Base-by-base conservation (phyloP, 2,888 invertebrate species). In the Sylvicola fuscatus region DNA sequence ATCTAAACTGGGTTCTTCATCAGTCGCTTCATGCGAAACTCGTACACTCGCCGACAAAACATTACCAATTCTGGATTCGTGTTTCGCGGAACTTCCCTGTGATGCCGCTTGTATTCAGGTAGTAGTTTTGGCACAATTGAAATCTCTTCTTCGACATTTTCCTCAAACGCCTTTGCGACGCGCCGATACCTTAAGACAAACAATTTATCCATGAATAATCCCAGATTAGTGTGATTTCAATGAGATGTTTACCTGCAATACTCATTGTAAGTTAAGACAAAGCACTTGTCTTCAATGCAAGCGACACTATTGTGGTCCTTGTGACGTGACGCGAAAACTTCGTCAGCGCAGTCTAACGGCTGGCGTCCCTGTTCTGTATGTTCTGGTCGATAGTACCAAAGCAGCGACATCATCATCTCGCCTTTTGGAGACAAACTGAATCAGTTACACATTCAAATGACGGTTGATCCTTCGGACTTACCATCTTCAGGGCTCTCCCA, bases 331-430 rank as follows among this genome's bases (percentile, higher is more conserved):
- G 95, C 93, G 61, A 92, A 95, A 39, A 95, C 81, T 60, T 95
- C 95, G 53, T 87, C 87, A 10, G 76, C 72, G 51, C 80, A 77
- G 56, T 90, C 86, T 34, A 67, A 68, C 12, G 73, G 68, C 49
- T 74, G 70, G 21, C 84, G 70, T 15, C 90, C 92, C 50, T 75
- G 77, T 51, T 92, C 92, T 12, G 92, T 90, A 61, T 95, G 93
- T 61, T 95, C 95, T 1, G 93, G 93, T 48, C 93, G 74, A 62
- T 95, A 95, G 65, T 92, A 95, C 95, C 95, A 95, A 44, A 93
- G 65, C 40, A 95, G 63, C 3, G 89, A 89, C 65, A 93, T 82
- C 89, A 90, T 90, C 89, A 93, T 92, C 62, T 93, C 92, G 40
- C 86, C 92, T 89, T 58, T 1, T 57, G 11, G n/a, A 17, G n/a